Evolutionary conservation across 2,888 invertebrate species (phyloP).

Genomic region (Dryomyza anilis): DNA sequence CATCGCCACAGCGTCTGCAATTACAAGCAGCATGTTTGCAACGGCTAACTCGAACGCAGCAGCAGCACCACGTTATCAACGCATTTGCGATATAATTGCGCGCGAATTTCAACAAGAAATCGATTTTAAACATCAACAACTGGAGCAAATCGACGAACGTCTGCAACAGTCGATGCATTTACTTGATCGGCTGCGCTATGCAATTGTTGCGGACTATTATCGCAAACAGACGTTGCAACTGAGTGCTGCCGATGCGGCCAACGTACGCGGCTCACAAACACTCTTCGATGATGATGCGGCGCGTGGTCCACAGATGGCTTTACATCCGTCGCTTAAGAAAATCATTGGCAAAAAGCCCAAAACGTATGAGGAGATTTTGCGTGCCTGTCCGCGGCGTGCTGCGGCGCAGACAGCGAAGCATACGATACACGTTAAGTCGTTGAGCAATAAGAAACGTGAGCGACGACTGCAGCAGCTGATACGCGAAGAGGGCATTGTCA

Average conservation of each 20-base stretch:
- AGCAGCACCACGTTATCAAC: slow-evolving; percentile 43
- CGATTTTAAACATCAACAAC: slow-evolving; percentile 71
- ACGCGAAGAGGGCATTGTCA: slow-evolving; percentile 50
- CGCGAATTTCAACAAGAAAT: slow-evolving; percentile 77
- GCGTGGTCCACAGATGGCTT: slow-evolving; percentile 61
- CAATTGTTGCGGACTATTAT: slow-evolving; percentile 68
- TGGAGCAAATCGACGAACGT: slow-evolving; percentile 72
- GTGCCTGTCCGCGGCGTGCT: slow-evolving; percentile 60
- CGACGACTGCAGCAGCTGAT: slow-evolving; percentile 49
- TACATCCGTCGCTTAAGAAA: slow-evolving; percentile 80
- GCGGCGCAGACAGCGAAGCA: slow-evolving; percentile 62
- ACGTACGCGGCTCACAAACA: slow-evolving; percentile 46
- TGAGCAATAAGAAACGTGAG: slow-evolving; percentile 49
- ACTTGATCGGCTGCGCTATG: slow-evolving; percentile 67
- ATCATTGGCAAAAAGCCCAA: slow-evolving; percentile 68
- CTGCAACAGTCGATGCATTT: slow-evolving; percentile 66
- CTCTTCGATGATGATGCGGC: slow-evolving; percentile 47
- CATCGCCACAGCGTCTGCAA: not conserved
- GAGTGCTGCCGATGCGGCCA: slow-evolving; percentile 52
- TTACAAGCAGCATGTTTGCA: slow-evolving; percentile 7
- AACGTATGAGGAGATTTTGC: slow-evolving; percentile 63
- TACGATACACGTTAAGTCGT: slow-evolving; percentile 51
- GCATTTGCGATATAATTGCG: slow-evolving; percentile 69
- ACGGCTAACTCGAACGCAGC: not conserved
- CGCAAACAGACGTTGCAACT: slow-evolving; percentile 64